These are phyloP conservation scores for Colistium nudipinnis DNA, from an alignment of 2,113 vertebrate species.

Conservation along the genomic window DNA sequence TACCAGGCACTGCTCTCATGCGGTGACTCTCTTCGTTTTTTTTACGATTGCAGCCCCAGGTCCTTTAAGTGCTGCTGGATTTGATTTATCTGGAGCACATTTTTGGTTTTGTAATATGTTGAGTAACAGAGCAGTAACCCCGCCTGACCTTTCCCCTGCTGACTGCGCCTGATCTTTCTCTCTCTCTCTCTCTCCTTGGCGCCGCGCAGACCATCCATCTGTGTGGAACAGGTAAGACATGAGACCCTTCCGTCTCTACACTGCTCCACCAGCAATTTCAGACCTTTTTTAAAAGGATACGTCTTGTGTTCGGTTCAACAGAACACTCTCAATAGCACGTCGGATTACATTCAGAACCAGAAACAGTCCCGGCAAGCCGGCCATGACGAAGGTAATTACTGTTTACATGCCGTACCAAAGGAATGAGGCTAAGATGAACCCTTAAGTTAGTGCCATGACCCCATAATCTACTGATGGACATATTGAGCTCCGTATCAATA, in stretches of 20 bases:
- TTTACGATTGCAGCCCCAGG: slow-evolving; percentile 17
- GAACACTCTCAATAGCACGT: slow-evolving; percentile 69
- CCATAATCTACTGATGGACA: not conserved
- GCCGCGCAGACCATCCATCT: slow-evolving; percentile 83
- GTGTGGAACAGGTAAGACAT: slow-evolving; percentile 84
- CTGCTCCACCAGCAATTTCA: slow-evolving; percentile 14
- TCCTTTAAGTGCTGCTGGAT: slow-evolving; percentile 28
- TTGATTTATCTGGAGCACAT: slow-evolving; percentile 15
- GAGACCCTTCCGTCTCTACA: slow-evolving; percentile 22
- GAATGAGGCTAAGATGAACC: no score
- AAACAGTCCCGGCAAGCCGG: slow-evolving; percentile 19
- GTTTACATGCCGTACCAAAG: not conserved
- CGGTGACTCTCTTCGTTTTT: slow-evolving; percentile 17
- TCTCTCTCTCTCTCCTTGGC: slow-evolving; percentile 11
- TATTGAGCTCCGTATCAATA: not conserved
- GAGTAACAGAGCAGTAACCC: slow-evolving; percentile 1
- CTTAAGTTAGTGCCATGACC: not conserved
- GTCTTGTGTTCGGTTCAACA: slow-evolving; percentile 63
- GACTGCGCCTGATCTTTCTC: not conserved
- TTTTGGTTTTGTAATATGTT: slow-evolving; percentile 19
- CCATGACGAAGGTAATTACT: slow-evolving; percentile 68
- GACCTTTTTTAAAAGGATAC: not conserved
- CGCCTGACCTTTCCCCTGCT: not conserved
- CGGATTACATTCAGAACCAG: slow-evolving; percentile 53
- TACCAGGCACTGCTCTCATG: not conserved